Base-by-base conservation (phyloP, 1,140 invertebrate species). In the Lucilia sericata region DNA sequence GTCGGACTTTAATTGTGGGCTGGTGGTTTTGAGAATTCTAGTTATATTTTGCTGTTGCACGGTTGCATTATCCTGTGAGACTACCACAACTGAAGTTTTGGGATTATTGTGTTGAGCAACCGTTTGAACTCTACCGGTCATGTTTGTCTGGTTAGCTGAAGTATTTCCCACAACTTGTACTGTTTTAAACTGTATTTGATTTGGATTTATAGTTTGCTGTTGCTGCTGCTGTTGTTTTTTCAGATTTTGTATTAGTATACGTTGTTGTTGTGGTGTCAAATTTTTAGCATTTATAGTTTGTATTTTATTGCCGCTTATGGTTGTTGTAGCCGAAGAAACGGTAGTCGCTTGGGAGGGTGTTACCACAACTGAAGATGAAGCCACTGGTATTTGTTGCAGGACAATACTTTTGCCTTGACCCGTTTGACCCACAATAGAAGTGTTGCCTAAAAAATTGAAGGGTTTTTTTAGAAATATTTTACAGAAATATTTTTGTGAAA, bases 211-310 rank as follows among this genome's bases (percentile, higher is more conserved):
- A 49, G 65, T 21, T 80, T 80, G 47, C n/a, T 76, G 51, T 5
- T 82, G 84, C 30, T 83, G 82, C n/a, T 70, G 49, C 30, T 81
- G 78, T 51, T 83, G 84, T 76, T 87, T 88, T 55, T 88, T 91
- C 8, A 91, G 86, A 80, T 86, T 91, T 36, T 92, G 92, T 51
- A 93, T 88, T 13, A 93, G 86, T 76, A 88, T 87, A 13, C 88
- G 85, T 83, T 92, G 92, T 83, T 92, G 92, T 84, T 92, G 92
- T 14, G 89, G 88, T 74, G 91, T 91, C 42, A 92, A 86, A 86
- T 88, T 91, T 19, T 87, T 87, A 19, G 86, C 85, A 74, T 85
- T 84, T 47, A 87, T 80, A 13, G 86, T 84, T 82, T 86, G 85
- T 14, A 86, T 81, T 80, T 86, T 86, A 13, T 74, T 83, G n/a